Evolutionary conservation across 1,140 invertebrate species (phyloP), one percentile per base, ranked within the genome.

Genomic region (Temnothorax nylanderi): DNA sequence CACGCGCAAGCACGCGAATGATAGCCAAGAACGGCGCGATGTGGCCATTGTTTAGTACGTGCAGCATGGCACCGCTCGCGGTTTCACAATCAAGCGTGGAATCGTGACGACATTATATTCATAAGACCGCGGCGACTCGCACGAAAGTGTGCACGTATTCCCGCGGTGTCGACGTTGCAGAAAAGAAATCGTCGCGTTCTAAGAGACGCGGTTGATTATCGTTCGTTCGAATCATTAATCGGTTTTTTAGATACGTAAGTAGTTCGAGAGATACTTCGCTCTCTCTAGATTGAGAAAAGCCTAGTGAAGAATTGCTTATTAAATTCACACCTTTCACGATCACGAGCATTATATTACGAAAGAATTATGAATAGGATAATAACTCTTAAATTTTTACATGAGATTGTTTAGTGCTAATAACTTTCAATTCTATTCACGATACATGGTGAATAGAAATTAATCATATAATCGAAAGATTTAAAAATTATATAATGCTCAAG

Each of bases 71-170:
- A 87, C 88, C 76, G 90, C 77, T 54, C 54, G 80, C 44, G 85
- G 65, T 93, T 93, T 94, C 92, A 92, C 92, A 93, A 94, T 93
- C 87, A 91, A 93, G 90, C 91, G 92, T 94, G 91, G 92, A 94
- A 94, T 93, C 92, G 91, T 93, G 92, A 93, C 92, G 91, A 93
- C 90, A 92, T 93, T 93, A 93, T 93, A 91, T 92, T 93, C 92
- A 93, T 92, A 93, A 92, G 91, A 92, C 87, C 71, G 86, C 84
- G 87, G 88, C 87, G 90, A 90, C 89, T 91, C 54, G 69, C 64
- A 82, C 89, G 89, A 85, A 78, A 86, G 41, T 88, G 62, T 81
- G 81, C 86, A 37, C 80, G 82, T 86, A 85, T 88, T 89, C 77
- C 64, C 65, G 78, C 32, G 78, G 71, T 41, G 26, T 80, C 32